Evolutionary conservation across 1,140 invertebrate genomes (phyloP).

Genomic region (Drosophila busckii): DNA sequence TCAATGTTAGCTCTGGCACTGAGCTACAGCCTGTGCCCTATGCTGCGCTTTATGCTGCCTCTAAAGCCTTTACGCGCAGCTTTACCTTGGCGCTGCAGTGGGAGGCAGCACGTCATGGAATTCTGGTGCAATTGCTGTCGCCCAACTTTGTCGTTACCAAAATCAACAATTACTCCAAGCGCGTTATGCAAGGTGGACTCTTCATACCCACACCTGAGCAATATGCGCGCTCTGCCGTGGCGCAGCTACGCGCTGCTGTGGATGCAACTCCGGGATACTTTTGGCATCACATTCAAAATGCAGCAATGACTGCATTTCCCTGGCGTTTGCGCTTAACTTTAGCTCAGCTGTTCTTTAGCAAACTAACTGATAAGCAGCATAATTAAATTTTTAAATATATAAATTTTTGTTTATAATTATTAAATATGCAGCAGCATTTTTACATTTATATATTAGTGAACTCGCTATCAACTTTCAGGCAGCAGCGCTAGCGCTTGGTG

Average conservation of each 20-base stretch:
- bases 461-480: too few species aligned
- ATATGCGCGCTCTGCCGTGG: constrained; percentile 89
- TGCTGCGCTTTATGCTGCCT: constrained; percentile 93
- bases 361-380: constrained; percentile 1
- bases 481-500: background rate
- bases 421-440: too few species aligned
- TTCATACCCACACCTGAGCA: constrained; percentile 88
- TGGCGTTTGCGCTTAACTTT: constrained; percentile 26
- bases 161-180: constrained; percentile 90
- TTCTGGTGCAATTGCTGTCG: constrained; percentile 91
- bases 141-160: constrained; percentile 94
- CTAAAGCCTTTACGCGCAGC: constrained; percentile 81
- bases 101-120: constrained; percentile 87
- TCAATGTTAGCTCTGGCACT: constrained; percentile 92
- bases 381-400: too few species aligned
- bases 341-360: constrained; percentile 15
- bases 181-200: constrained; percentile 85
- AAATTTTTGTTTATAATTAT: too few species aligned
- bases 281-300: constrained; percentile 85
- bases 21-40: constrained; percentile 90
- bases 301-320: constrained; percentile 8
- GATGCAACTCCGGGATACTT: constrained; percentile 91
- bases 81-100: constrained; percentile 82
- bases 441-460: too few species aligned
- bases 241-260: constrained; percentile 87